Evolutionary conservation across 2,113 vertebrate genomes (phyloP).

Genomic region (Colistium nudipinnis): DNA sequence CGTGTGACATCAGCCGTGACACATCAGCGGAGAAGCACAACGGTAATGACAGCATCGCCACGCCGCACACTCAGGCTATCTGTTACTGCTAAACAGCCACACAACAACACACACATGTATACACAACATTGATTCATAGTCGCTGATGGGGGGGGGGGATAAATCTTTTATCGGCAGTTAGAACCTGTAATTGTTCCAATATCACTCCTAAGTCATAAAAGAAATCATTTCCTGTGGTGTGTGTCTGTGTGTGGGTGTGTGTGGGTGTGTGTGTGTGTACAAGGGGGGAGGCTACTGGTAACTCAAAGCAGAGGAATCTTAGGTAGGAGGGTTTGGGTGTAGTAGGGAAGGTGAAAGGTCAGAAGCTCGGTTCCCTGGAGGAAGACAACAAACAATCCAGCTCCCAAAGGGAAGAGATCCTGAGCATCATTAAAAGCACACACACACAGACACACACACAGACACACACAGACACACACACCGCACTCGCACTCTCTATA

Average conservation of each 20-base stretch:
- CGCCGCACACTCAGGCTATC: conserved; percentile 75
- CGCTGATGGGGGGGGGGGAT: conserved; percentile 39
- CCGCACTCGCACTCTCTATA: conserved; percentile 1
- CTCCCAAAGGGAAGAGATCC: conserved; percentile 51
- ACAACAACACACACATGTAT: conserved; percentile 5
- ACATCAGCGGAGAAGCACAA: conserved; percentile 74
- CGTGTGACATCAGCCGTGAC: conserved; percentile 80
- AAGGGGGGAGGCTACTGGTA: conserved; percentile 7
- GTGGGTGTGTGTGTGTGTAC: conserved; percentile 27
- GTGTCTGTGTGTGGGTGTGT: conserved; percentile 16
- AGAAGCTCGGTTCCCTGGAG: conserved; percentile 59
- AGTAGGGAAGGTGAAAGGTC: conserved; percentile 72
- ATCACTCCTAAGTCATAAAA: conserved; percentile 26
- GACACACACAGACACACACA: conserved; percentile 16
- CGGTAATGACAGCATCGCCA: conserved; percentile 79
- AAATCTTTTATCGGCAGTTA: conserved; percentile 48
- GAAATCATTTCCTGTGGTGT: conserved; percentile 14
- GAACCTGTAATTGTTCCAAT: conserved; percentile 33
- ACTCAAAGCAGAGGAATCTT: conserved; percentile 45
- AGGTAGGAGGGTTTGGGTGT: conserved; percentile 37
- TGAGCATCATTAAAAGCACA: conserved; percentile 68
- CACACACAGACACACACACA: conserved; percentile 28
- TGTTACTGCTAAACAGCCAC: conserved; percentile 74
- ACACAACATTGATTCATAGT: conserved; percentile 31
- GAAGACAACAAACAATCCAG: conserved; percentile 59